Conservation (phyloP, 2,888 invertebrate genomes). For the Drosophila monieri region DNA sequence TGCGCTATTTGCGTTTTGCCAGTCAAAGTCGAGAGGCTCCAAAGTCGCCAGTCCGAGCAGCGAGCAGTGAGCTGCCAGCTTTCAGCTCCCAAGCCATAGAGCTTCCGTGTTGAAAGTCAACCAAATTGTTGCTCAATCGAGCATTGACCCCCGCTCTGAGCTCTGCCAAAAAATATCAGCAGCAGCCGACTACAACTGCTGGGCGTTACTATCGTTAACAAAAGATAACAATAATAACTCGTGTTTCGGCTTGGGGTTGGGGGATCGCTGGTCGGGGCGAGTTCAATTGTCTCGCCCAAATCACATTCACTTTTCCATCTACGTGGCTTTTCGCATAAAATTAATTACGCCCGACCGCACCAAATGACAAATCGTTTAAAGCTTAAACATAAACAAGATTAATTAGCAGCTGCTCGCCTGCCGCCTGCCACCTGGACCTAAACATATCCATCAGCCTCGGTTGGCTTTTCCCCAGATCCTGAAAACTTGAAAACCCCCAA, state of each 20-base stretch:
- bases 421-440: slow-evolving; percentile 40
- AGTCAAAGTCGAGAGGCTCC: slow-evolving; percentile 28
- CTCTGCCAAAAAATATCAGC: slow-evolving; percentile 44
- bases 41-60: slow-evolving; percentile 6
- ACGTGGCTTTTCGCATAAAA: slow-evolving; percentile 53
- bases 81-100: slow-evolving; percentile 11
- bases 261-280: slow-evolving; percentile 22
- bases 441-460: slow-evolving; percentile 38
- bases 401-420: slow-evolving; percentile 60
- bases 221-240: slow-evolving; percentile 68
- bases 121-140: slow-evolving; percentile 70
- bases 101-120: slow-evolving; percentile 77
- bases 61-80: slow-evolving; percentile 10
- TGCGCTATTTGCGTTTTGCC: slow-evolving; percentile 45
- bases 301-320: slow-evolving; percentile 68
- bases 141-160: slow-evolving; percentile 61
- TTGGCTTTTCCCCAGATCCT: slow-evolving; percentile 21
- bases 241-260: slow-evolving; percentile 29
- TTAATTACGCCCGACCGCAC: slow-evolving; percentile 52
- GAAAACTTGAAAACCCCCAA: neutral
- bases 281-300: slow-evolving; percentile 65
- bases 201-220: slow-evolving; percentile 75
- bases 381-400: slow-evolving; percentile 70
- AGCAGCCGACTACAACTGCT: slow-evolving; percentile 6
- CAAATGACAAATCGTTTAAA: slow-evolving; percentile 71